Evolutionary conservation across 2,113 vertebrate genomes (phyloP).

Genomic region (Saguinus imperator): DNA sequence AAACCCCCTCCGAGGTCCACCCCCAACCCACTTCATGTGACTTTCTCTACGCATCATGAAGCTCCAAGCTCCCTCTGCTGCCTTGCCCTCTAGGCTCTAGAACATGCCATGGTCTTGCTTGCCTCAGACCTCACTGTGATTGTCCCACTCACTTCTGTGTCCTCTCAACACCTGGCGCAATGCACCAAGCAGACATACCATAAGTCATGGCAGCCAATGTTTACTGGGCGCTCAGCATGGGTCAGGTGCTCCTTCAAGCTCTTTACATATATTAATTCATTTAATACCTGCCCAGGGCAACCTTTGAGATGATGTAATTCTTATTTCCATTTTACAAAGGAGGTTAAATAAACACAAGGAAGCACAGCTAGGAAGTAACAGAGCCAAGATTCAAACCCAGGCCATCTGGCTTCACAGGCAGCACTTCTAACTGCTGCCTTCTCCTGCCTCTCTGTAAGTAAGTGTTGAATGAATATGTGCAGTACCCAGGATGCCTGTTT

Average conservation of each 20-base stretch:
- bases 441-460: background rate
- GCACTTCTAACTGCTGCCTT: background rate
- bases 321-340: background rate
- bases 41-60: background rate
- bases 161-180: background rate
- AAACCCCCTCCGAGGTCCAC: background rate
- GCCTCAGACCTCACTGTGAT: background rate
- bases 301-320: background rate
- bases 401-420: background rate
- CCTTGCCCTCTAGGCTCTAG: background rate
- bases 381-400: background rate
- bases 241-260: background rate
- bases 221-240: background rate
- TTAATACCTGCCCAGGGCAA: background rate
- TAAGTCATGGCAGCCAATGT: background rate
- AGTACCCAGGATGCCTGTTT: too few species aligned
- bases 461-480: too few species aligned
- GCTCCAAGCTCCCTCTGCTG: too few species aligned
- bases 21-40: background rate
- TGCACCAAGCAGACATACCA: rapidly evolving
- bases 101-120: background rate
- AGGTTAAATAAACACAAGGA: background rate
- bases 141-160: background rate
- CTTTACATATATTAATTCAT: background rate
- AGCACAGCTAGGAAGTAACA: background rate